Percentiles rank a stretch among this genome's conserved stretches.
Evolutionary conservation across 2,113 vertebrate species (phyloP).

Genomic region (Anoplopoma fimbria): DNA sequence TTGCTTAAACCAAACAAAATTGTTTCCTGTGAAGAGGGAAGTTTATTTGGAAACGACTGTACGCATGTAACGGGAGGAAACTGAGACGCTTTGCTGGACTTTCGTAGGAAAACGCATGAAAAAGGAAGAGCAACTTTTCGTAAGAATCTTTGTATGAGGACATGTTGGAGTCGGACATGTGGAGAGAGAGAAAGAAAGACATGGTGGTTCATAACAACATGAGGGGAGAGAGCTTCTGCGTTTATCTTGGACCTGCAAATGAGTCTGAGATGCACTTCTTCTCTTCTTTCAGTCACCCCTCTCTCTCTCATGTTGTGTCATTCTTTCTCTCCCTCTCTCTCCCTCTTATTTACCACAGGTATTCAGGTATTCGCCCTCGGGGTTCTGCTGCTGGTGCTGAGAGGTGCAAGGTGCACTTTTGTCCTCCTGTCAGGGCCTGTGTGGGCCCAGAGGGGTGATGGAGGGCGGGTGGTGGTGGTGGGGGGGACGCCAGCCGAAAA

Average conservation of each 20-base stretch:
- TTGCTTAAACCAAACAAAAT: no score
- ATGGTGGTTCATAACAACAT: constrained; percentile 14
- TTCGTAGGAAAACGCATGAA: no score
- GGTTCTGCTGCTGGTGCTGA: constrained; percentile 67
- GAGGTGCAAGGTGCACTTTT: constrained; percentile 86
- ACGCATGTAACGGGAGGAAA: no score
- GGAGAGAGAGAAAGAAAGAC: neutral
- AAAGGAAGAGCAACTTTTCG: no score
- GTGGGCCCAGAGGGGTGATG: constrained; percentile 65
- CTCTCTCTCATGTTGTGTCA: constrained; percentile 39
- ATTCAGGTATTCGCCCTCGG: constrained; percentile 81
- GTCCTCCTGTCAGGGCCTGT: constrained; percentile 83
- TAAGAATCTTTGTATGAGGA: no score
- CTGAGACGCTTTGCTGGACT: no score
- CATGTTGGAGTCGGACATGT: no score
- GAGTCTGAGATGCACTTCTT: constrained; percentile 59
- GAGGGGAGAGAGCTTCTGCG: neutral
- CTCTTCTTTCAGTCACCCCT: no score
- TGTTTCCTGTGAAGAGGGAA: no score
- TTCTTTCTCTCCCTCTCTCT: constrained; percentile 16
- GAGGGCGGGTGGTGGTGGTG: no score
- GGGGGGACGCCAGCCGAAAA: constrained; percentile 29
- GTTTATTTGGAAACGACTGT: no score
- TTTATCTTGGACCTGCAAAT: constrained; percentile 52
- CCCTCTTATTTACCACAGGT: constrained; percentile 73